These are phyloP conservation scores for Peromyscus melanophrys DNA, from an alignment of 2,797 vertebrate genomes.

Conservation along the genomic window DNA sequence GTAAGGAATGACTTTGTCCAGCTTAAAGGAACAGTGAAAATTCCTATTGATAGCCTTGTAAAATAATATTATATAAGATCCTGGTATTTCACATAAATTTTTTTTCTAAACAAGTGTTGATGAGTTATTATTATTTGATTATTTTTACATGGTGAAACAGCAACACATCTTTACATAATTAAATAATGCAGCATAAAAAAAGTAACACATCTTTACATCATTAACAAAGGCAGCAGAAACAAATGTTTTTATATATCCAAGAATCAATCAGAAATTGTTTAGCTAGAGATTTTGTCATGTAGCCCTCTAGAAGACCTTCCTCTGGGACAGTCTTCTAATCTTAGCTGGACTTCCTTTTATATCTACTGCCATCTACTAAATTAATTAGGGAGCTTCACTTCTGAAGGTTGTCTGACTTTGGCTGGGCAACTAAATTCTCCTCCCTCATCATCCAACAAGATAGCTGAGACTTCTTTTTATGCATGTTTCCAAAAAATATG, in stretches of 20 bases:
- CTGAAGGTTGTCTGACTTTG: background rate
- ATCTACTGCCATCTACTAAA: background rate
- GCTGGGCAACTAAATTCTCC: background rate
- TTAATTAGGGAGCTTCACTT: background rate
- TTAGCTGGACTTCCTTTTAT: background rate
- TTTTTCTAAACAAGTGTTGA: background rate
- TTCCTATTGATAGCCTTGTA: background rate
- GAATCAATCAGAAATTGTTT: background rate
- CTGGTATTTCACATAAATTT: background rate
- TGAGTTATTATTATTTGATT: background rate
- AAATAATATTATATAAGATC: background rate
- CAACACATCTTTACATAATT: too few relatives aligned
- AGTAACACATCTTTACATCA: too few relatives aligned
- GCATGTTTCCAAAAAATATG: background rate
- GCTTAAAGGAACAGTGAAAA: conserved; percentile 32
- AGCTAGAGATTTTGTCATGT: background rate
- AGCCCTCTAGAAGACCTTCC: background rate
- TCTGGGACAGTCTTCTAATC: background rate
- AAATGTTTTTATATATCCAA: background rate
- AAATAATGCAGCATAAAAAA: too few relatives aligned
- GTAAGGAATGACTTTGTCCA: background rate
- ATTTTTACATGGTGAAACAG: background rate
- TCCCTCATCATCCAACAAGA: background rate
- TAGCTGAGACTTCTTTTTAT: background rate
- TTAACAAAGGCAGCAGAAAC: too few relatives aligned